Percentiles rank a stretch among this genome's conserved stretches.
These are phyloP conservation scores for Sebastes fasciatus DNA, from an alignment of 2,113 vertebrate genomes.

Conservation along the genomic window DNA sequence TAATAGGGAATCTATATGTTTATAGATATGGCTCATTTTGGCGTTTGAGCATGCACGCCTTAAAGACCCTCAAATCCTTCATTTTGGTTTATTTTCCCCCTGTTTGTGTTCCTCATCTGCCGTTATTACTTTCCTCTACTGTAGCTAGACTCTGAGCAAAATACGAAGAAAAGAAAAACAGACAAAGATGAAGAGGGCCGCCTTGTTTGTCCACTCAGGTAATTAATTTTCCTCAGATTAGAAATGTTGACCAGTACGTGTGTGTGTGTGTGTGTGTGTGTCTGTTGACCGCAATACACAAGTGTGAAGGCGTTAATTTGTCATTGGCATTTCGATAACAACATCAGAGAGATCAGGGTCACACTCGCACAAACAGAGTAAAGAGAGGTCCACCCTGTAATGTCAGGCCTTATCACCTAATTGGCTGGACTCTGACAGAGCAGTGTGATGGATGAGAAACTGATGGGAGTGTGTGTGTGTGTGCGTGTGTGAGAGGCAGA, in stretches of 20 bases:
- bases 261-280: neutral
- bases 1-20: constrained; percentile 62
- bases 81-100: neutral
- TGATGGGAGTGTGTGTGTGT: constrained; percentile 30
- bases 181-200: constrained; percentile 55
- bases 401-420: constrained; percentile 57
- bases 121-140: neutral
- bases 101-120: constrained; percentile 6
- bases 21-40: constrained; percentile 42
- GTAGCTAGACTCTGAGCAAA: neutral
- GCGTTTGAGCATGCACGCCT: constrained; percentile 10
- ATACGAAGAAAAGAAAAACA: neutral
- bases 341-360: constrained; percentile 48
- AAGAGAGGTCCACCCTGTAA: constrained; percentile 58
- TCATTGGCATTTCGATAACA: constrained; percentile 28
- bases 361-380: constrained; percentile 33
- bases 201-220: constrained; percentile 38
- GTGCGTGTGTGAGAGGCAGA: constrained; percentile 11
- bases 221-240: constrained; percentile 36
- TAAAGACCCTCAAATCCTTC: constrained; percentile 44
- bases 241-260: constrained; percentile 15
- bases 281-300: constrained; percentile 2
- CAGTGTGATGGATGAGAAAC: constrained; percentile 62
- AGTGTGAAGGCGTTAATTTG: constrained; percentile 35
- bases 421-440: constrained; percentile 56